Percentiles rank a stretch among this genome's conserved stretches.
Conservation (phyloP, 2,113 vertebrate genomes). For the Mobula birostris region DNA sequence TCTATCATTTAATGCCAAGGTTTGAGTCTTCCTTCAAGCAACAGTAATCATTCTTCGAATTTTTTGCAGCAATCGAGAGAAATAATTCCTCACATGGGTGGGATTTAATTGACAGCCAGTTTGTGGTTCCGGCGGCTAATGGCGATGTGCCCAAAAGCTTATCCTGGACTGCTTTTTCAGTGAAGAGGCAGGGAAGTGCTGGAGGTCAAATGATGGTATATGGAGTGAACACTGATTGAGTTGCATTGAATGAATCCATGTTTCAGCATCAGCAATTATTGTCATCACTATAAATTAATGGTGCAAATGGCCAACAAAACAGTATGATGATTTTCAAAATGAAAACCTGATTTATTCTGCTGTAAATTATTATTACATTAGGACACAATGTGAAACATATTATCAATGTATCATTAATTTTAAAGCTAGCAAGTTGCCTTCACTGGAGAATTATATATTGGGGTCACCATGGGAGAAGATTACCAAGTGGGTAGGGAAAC, state of each 20-base stretch:
- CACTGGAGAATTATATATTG: not conserved
- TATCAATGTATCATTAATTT: not conserved
- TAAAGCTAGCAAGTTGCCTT: not conserved
- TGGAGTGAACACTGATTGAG: not conserved
- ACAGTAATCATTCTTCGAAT: too few relatives aligned
- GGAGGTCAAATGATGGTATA: not conserved
- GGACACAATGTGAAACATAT: not conserved
- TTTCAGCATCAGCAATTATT: not conserved
- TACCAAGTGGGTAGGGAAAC: too few relatives aligned
- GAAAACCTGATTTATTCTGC: not conserved
- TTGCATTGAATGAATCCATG: not conserved
- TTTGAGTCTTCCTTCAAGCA: too few relatives aligned
- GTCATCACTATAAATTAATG: not conserved
- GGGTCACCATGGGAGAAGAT: too few relatives aligned
- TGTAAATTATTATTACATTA: not conserved
- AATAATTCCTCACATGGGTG: too few relatives aligned
- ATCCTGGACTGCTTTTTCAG: not conserved
- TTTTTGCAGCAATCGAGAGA: too few relatives aligned
- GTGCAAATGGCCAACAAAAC: not conserved
- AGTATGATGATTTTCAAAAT: not conserved
- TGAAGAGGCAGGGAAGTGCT: not conserved
- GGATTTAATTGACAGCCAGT: too few relatives aligned
- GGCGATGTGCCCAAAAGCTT: too few relatives aligned
- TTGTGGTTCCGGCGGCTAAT: too few relatives aligned
- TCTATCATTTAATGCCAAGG: too few relatives aligned